Evolutionary conservation across 2,888 invertebrate genomes (phyloP).

Genomic region (Brenthis ino): DNA sequence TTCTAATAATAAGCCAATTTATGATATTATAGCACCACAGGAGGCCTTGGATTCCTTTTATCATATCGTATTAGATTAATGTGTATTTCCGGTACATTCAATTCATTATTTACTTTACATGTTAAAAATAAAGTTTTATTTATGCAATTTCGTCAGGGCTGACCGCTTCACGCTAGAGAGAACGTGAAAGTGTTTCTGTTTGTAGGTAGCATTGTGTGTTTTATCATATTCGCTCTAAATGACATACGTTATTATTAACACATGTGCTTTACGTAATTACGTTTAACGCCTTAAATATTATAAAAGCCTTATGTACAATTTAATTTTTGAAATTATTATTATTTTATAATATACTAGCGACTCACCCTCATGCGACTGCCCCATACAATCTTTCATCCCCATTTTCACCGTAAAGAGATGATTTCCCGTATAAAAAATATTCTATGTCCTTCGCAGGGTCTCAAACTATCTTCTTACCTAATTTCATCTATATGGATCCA

Average conservation of each 20-base stretch:
- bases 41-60: constrained; percentile 17
- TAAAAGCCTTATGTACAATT: too few relatives aligned
- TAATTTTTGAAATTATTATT: too few relatives aligned
- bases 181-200: constrained; percentile 63
- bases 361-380: too few relatives aligned
- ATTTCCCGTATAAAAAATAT: too few relatives aligned
- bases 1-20: constrained; percentile 6
- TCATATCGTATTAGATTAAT: background rate
- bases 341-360: too few relatives aligned
- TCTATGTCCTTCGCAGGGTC: too few relatives aligned
- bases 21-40: background rate
- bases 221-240: constrained; percentile 36
- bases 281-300: background rate
- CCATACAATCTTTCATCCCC: too few relatives aligned
- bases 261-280: constrained; percentile 37
- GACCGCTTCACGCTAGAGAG: constrained; percentile 60
- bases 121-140: constrained; percentile 20
- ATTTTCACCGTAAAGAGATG: too few relatives aligned
- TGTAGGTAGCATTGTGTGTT: constrained; percentile 23
- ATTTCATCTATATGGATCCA: too few relatives aligned
- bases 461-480: too few relatives aligned
- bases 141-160: constrained; percentile 45
- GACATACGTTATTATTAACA: constrained; percentile 20
- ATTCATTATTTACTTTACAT: background rate
- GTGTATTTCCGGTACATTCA: constrained; percentile 9